These are phyloP conservation scores for Pelochelys cantorii DNA, from an alignment of 2,797 vertebrate species.

Conservation along the genomic window DNA sequence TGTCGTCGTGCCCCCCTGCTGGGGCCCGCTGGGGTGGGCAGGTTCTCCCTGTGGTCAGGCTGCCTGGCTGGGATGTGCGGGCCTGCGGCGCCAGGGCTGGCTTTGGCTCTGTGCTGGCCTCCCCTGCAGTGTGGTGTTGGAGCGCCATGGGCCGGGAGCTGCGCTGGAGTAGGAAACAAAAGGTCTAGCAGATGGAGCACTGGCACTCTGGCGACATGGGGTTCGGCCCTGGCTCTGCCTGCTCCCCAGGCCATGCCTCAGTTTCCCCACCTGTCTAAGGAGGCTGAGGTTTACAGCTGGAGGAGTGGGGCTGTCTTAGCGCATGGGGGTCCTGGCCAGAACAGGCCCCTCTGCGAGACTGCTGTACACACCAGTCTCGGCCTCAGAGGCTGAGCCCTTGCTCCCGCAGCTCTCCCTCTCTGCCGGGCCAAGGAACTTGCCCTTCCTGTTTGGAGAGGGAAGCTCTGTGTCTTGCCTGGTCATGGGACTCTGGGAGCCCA, in stretches of 20 bases:
- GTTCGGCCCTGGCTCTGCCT: not conserved
- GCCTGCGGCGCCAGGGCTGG: too few relatives aligned
- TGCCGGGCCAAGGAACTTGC: not conserved
- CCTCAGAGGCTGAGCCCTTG: not conserved
- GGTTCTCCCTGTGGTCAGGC: not conserved
- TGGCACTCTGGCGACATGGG: not conserved
- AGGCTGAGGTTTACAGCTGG: not conserved
- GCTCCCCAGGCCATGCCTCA: not conserved
- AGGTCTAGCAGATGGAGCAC: too few relatives aligned
- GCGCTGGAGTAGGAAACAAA: not conserved
- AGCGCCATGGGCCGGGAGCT: too few relatives aligned
- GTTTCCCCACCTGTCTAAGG: not conserved
- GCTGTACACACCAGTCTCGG: not conserved
- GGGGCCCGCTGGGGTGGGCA: accelerated
- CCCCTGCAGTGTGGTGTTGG: too few relatives aligned
- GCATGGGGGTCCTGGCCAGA: not conserved
- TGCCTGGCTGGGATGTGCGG: not conserved
- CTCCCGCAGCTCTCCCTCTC: not conserved
- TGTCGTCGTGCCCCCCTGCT: not conserved
- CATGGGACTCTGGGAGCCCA: not conserved
- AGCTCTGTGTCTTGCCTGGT: not conserved
- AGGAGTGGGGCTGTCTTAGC: too few relatives aligned
- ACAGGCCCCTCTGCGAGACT: not conserved
- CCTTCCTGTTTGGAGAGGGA: not conserved
- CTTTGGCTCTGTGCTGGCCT: not conserved